Base-by-base conservation (phyloP, 2,113 vertebrate genomes). In the Solenodon paradoxus region DNA sequence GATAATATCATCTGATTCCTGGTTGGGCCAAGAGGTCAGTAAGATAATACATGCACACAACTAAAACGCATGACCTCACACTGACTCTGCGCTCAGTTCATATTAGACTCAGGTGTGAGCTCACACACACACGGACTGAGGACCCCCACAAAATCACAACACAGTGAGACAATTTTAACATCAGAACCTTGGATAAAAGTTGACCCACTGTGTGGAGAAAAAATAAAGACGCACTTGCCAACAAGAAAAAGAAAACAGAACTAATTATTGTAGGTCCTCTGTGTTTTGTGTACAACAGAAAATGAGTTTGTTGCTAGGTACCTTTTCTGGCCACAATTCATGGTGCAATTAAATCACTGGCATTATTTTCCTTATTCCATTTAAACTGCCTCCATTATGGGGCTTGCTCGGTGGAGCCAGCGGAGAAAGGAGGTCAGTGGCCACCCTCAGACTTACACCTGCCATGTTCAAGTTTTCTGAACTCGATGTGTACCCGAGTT, bases 231-330 rank as follows among this genome's bases (percentile, higher is more conserved):
- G 11, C 30, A 68, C 55, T 84, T 81, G 75, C 84, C 91, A 93
- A 91, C 45, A 93, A 93, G 68, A n/a, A 63, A 83, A 75, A 66
- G 35, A 53, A 35, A 40, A 85, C 40, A 82, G 63, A 97, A 96
- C 86, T 96, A 96, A 97, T 93, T 82, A 96, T 38, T 95, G 53
- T 19, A 85, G 77, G 78, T 96, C 95, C 91, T 96, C 96, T 78
- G 96, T 96, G 55, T 81, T 88, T 75, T 96, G 0, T 53, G 88
- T 26, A 71, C 97, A 77, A 74, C 78, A 35, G 61, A 96, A 97
- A 97, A 95, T 11, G 7, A 93, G n/a, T 19, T 92, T 96, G 96
- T 97, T 97, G 40, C 86, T 95, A 94, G 90, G 61, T 28, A 97
- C 93, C 79, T 96, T 80, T 55, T 38, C 95, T 96, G 95, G 97